Conservation (phyloP, 2,888 invertebrate species). For the Sinodicranocentrus sp. region DNA sequence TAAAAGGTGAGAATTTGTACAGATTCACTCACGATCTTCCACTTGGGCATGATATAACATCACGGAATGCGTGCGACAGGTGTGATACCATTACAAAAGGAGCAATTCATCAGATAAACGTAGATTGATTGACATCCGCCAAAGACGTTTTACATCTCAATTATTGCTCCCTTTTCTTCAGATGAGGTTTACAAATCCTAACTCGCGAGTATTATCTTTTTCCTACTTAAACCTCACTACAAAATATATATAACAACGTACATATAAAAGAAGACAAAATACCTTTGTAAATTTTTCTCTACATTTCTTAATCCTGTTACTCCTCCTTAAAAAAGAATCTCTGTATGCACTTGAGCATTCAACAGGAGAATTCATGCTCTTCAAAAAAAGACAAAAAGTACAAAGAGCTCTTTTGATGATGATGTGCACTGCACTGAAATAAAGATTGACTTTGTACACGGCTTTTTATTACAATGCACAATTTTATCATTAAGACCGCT, state of each 20-base stretch:
- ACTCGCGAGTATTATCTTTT: too few species aligned
- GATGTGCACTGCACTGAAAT: too few species aligned
- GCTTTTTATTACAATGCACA: too few species aligned
- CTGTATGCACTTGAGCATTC: conserved; percentile 7
- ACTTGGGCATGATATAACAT: conserved; percentile 59
- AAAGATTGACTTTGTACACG: too few species aligned
- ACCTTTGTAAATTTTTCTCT: background rate
- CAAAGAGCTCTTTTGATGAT: too few species aligned
- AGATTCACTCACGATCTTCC: background rate
- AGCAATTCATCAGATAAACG: conserved; percentile 71
- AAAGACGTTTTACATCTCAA: conserved; percentile 74
- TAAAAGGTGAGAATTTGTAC: background rate
- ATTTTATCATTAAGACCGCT: too few species aligned
- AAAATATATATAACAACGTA: background rate
- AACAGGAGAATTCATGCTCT: background rate
- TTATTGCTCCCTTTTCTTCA: conserved; percentile 66
- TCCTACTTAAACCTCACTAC: too few species aligned
- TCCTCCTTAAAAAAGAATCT: conserved; percentile 23
- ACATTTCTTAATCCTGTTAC: conserved; percentile 7
- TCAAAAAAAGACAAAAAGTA: background rate
- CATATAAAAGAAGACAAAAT: background rate
- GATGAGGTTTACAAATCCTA: too few species aligned
- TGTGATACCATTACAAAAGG: conserved; percentile 72
- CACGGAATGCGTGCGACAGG: conserved; percentile 76
- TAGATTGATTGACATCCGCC: conserved; percentile 76